Percentiles rank a stretch among this genome's conserved stretches.
Conservation (phyloP, 2,888 invertebrate species). For the Odiellus spinosus region DNA sequence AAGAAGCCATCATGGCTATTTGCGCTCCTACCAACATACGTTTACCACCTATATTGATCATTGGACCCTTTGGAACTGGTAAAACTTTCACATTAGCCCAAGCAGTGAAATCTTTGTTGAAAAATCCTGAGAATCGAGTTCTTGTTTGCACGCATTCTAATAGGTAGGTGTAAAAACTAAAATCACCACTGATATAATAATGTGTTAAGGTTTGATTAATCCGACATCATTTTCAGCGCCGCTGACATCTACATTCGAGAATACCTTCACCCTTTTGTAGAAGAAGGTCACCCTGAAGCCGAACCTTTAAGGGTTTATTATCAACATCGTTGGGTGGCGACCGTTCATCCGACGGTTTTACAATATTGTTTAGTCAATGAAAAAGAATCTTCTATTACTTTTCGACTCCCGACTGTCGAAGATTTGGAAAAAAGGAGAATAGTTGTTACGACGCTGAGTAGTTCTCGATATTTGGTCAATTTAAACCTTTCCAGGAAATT, state of each 20-base stretch:
- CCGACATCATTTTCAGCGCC: no score
- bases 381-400: constrained; percentile 37
- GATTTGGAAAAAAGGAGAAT: constrained; percentile 54
- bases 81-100: constrained; percentile 65
- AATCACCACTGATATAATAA: constrained; percentile 9
- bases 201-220: background rate
- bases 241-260: constrained; percentile 71
- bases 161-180: constrained; percentile 34
- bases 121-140: constrained; percentile 47
- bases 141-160: constrained; percentile 74
- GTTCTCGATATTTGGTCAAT: constrained; percentile 54
- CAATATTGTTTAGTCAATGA: constrained; percentile 55
- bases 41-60: constrained; percentile 53
- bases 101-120: constrained; percentile 49
- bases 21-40: constrained; percentile 45
- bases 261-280: constrained; percentile 57
- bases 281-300: constrained; percentile 46
- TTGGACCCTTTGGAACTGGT: constrained; percentile 69
- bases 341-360: constrained; percentile 51
- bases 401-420: constrained; percentile 50
- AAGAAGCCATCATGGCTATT: constrained; percentile 59
- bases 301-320: constrained; percentile 62
- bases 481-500: constrained; percentile 46
- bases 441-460: constrained; percentile 60
- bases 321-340: constrained; percentile 57